Base-by-base conservation (phyloP, 2,888 invertebrate genomes). In the Tetragonula carbonaria region DNA sequence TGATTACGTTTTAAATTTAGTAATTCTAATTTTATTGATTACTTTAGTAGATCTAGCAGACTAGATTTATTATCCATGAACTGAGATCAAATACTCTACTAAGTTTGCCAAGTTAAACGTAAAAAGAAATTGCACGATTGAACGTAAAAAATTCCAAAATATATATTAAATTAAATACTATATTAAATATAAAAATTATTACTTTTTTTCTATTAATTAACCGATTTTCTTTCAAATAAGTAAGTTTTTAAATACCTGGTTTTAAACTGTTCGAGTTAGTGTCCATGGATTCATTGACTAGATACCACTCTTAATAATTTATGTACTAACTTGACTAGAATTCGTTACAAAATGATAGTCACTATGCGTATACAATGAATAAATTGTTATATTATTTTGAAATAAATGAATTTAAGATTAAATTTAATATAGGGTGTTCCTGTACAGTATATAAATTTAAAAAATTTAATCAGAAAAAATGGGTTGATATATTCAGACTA, bases 241-340 rank as follows among this genome's bases (percentile, higher is more conserved):
- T 57, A 57, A n/a, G 14, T 38, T 73, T 16, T 21, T 33, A 21
- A 28, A 62, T 28, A 28, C 62, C 59, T 73, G 38, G 74, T 21
- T 28, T 28, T 67, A 79, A 89, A 91, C 92, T 85, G 85, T 93
- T 93, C 93, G 85, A 92, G 92, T 90, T 79, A 62, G 74, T 91
- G 92, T 89, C 87, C 92, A 89, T 89, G 91, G 85, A 85, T 75
- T 83, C 75, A 74, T 80, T 93, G 93, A 93, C 93, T 93, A 93
- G 93, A 93, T 87, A 63, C 67, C 93, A 93, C 92, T 92, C 91
- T 74, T 78, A 86, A 90, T 90, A 28, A 85, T 75, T 55, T 85
- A 70, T 66, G 57, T 18, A 23, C 18, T 33, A 18, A 28, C 16
- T 59, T 13, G 70, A 83, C 63, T 77, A 77, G 71, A 82, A 73